Conservation (phyloP, 2,888 invertebrate species). For the Leptarthrus brevirostris region DNA sequence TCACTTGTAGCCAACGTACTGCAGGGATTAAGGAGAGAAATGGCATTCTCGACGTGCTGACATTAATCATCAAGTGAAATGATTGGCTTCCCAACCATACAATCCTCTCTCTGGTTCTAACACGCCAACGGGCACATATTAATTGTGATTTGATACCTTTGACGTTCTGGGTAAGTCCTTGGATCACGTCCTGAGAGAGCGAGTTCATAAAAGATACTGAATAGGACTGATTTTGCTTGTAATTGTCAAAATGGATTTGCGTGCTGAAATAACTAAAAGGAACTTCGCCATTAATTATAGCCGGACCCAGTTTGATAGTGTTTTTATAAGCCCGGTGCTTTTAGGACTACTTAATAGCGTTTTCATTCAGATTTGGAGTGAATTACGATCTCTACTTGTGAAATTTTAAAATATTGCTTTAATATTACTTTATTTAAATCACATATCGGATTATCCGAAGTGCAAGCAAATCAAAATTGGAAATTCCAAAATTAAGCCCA, state of each 20-base stretch:
- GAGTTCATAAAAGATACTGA: conserved; percentile 32
- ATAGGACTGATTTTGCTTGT: conserved; percentile 6
- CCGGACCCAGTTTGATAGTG: not conserved
- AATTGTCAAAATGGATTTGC: conserved; percentile 44
- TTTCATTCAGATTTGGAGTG: too few relatives aligned
- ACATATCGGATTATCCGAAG: too few relatives aligned
- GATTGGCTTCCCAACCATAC: conserved; percentile 49
- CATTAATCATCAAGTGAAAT: conserved; percentile 55
- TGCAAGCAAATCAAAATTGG: too few relatives aligned
- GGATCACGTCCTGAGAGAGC: conserved; percentile 41
- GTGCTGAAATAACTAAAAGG: conserved; percentile 3
- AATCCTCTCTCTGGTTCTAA: not conserved
- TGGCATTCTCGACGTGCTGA: conserved; percentile 53
- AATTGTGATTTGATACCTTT: conserved; percentile 54
- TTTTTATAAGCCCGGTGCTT: not conserved
- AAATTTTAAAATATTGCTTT: too few relatives aligned
- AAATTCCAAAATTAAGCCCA: too few relatives aligned
- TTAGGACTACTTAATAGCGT: too few relatives aligned
- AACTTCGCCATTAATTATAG: conserved; percentile 22
- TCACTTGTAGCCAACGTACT: conserved; percentile 47
- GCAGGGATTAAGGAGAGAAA: conserved; percentile 54
- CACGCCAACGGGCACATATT: conserved; percentile 48
- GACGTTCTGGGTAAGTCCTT: conserved; percentile 49
- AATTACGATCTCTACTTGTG: too few relatives aligned
- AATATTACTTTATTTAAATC: too few relatives aligned